Percentiles rank a stretch among this genome's conserved stretches.
phyloP scores from a whole-genome alignment of 2,113 vertebrate species.

The Ameiurus melas region DNA sequence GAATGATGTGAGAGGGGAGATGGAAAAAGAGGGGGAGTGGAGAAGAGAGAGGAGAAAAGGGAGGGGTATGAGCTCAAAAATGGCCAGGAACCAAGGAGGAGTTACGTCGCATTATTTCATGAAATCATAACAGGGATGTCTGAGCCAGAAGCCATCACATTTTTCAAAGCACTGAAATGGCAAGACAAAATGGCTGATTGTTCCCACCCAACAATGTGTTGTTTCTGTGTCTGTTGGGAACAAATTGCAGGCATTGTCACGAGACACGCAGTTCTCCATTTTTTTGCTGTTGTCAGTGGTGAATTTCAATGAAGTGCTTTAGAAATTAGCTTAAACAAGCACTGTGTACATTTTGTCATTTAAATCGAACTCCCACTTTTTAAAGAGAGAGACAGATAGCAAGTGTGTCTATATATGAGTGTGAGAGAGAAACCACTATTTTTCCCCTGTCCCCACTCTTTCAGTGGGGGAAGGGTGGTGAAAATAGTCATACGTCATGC shows the following conservation, averaged over 20 bases:
- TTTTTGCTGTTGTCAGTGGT: not conserved
- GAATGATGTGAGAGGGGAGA: constrained; percentile 32
- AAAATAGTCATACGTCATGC: not conserved
- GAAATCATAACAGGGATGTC: constrained; percentile 15
- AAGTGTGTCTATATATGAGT: not conserved
- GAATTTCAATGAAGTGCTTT: not conserved
- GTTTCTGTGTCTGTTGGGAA: constrained; percentile 20
- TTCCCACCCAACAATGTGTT: constrained; percentile 41
- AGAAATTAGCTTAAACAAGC: not conserved
- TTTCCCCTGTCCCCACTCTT: not conserved
- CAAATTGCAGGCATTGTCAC: constrained; percentile 25
- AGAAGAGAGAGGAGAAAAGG: constrained; percentile 20
- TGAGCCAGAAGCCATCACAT: constrained; percentile 18
- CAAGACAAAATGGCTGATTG: constrained; percentile 43
- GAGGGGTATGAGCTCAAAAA: constrained; percentile 52
- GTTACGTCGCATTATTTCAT: constrained; percentile 44
- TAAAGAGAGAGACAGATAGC: not conserved
- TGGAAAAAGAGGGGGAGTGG: constrained; percentile 40
- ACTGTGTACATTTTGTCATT: not conserved
- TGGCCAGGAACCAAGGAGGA: constrained; percentile 46
- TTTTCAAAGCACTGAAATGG: not conserved
- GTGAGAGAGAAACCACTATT: not conserved
- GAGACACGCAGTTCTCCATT: not conserved
- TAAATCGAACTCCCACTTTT: not conserved
- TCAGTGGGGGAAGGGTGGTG: constrained; percentile 22